Evolutionary conservation across 2,797 vertebrate species (phyloP), one percentile per base, ranked within the genome.

Genomic region (Platyrinchus mystaceus): DNA sequence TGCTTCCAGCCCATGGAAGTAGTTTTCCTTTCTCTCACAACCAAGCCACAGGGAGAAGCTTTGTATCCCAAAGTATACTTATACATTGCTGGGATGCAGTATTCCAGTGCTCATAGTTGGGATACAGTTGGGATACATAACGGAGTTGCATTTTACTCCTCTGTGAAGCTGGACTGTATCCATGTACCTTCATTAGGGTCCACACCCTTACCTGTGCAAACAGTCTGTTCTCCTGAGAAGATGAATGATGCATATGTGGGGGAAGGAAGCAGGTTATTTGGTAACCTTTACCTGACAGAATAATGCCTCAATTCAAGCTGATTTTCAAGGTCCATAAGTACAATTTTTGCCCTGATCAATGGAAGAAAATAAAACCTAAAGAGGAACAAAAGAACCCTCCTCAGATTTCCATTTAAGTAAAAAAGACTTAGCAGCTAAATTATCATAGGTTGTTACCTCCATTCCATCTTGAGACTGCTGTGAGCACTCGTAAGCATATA

Each of bases 361-460:
- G 32, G 15, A 76, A 73, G 62, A 78, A 88, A 89, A 76, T 81
- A 89, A 85, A 93, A 95, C 36, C 30, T 50, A 53, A 46, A 66
- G 39, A 84, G 62, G 30, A 85, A 58, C 37, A 56, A 69, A 69
- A 95, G 30, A 81, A 59, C 32, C n/a, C 32, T 46, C 53, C 85
- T 12, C 32, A 94, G 59, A 87, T 88, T 93, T 75, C 52, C 64
- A 44, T 81, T 84, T 84, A 87, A 90, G 78, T 90, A 34, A 79
- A 87, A 92, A 83, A 84, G 41, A 85, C 26, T 41, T 73, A 89
- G 50, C 55, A 62, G 76, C 73, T 92, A 85, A 88, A 90, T 94
- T 89, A 74, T 89, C 70, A 17, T 39, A 67, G 37, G 12, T 5
- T 75, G 32, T 69, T 87, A 70, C 15, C 13, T 59, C 36, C 68